A percentile compares a stretch with the other conserved stretches of the same genome.
phyloP scores from a whole-genome alignment of 2,113 vertebrate species.

The Peromyscus californicus region DNA sequence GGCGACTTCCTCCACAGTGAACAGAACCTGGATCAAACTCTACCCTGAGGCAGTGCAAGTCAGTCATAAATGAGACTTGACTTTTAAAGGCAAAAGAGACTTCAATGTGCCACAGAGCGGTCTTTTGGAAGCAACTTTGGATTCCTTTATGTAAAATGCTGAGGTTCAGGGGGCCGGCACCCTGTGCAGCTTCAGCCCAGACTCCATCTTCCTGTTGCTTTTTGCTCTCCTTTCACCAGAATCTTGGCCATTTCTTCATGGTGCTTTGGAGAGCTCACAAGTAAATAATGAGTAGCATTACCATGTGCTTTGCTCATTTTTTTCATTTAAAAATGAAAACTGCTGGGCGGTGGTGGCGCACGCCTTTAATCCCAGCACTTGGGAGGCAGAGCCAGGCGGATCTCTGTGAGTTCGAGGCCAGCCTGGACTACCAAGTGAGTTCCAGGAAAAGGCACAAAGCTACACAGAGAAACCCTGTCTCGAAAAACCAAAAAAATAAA shows the following conservation, averaged over 20 bases:
- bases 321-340: constrained; percentile 28
- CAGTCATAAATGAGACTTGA: constrained; percentile 53
- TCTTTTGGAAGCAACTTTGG: neutral
- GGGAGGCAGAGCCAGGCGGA: no score
- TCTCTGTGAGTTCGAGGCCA: no score
- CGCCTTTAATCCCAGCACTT: no score
- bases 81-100: constrained; percentile 59
- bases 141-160: neutral
- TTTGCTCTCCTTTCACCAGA: neutral
- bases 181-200: neutral
- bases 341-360: no score
- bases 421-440: no score
- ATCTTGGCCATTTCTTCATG: neutral
- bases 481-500: no score
- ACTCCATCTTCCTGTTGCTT: neutral
- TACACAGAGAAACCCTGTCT: no score
- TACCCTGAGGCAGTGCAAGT: constrained; percentile 42
- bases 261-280: neutral
- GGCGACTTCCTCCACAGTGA: neutral
- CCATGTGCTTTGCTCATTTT: constrained; percentile 17
- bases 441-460: no score
- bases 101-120: neutral
- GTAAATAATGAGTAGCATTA: constrained; percentile 15
- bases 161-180: neutral
- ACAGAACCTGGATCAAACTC: constrained; percentile 41